Percentiles rank a stretch among this genome's conserved stretches.
Conservation (phyloP, 2,113 vertebrate genomes). For the Corythaeola cristata region DNA sequence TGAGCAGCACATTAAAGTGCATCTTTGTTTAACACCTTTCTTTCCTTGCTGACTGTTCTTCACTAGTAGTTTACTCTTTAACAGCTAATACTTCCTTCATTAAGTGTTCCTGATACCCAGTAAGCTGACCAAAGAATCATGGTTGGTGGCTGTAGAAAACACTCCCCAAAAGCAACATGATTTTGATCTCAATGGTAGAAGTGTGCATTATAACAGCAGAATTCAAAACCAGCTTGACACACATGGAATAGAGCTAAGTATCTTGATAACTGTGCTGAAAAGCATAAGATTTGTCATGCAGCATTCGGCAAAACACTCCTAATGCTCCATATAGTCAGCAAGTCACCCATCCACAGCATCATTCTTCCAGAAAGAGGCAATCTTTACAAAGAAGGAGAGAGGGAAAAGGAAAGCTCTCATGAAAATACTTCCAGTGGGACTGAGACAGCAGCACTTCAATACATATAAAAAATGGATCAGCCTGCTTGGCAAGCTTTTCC, state of each 20-base stretch:
- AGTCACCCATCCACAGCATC: background rate
- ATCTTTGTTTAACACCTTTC: background rate
- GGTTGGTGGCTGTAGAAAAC: background rate
- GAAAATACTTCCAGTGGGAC: background rate
- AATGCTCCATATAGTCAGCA: background rate
- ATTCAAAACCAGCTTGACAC: background rate
- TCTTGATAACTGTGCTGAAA: background rate
- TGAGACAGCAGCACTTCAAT: background rate
- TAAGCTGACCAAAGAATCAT: fast-evolving
- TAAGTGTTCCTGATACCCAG: background rate
- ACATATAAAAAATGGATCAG: fast-evolving
- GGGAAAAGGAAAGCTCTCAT: background rate
- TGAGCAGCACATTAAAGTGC: background rate
- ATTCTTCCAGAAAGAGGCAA: background rate
- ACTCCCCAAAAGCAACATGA: background rate
- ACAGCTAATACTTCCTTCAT: background rate
- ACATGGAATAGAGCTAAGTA: background rate
- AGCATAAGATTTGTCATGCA: background rate
- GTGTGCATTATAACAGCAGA: background rate
- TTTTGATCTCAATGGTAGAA: background rate
- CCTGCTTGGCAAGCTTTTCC: background rate
- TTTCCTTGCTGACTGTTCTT: background rate
- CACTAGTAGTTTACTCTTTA: background rate
- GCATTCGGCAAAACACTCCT: background rate
- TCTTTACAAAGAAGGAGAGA: background rate